Conservation (phyloP, 2,797 vertebrate species). For the Notoglanidium macrostoma region DNA sequence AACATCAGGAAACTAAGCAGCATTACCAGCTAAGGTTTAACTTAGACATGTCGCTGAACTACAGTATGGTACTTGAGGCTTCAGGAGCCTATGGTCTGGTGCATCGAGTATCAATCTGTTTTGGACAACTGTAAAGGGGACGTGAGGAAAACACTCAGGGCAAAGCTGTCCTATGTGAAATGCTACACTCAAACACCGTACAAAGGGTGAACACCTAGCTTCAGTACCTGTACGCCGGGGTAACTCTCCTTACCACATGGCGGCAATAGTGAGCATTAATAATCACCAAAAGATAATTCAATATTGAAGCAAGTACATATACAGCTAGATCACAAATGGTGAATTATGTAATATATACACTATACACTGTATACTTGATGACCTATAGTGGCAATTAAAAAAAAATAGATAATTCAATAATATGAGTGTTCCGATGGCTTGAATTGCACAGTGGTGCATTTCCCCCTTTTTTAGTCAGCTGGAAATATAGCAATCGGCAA, state of each 20-base stretch:
- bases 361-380: not conserved
- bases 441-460: not conserved
- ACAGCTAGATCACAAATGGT: no score
- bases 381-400: not conserved
- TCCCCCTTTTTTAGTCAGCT: not conserved
- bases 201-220: not conserved
- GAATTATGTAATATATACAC: not conserved
- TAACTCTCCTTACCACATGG: not conserved
- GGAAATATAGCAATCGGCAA: not conserved
- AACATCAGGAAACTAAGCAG: not conserved
- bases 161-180: not conserved
- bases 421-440: not conserved
- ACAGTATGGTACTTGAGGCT: not conserved
- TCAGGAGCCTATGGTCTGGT: not conserved
- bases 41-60: not conserved
- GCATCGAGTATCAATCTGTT: not conserved
- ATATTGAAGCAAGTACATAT: not conserved
- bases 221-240: not conserved
- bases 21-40: not conserved
- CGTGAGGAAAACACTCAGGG: not conserved
- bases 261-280: not conserved
- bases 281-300: no score
- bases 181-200: not conserved
- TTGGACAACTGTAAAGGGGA: not conserved
- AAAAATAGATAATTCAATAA: not conserved